These are phyloP conservation scores for Magallana ariakensis DNA, from an alignment of 1,140 invertebrate genomes.

Conservation along the genomic window DNA sequence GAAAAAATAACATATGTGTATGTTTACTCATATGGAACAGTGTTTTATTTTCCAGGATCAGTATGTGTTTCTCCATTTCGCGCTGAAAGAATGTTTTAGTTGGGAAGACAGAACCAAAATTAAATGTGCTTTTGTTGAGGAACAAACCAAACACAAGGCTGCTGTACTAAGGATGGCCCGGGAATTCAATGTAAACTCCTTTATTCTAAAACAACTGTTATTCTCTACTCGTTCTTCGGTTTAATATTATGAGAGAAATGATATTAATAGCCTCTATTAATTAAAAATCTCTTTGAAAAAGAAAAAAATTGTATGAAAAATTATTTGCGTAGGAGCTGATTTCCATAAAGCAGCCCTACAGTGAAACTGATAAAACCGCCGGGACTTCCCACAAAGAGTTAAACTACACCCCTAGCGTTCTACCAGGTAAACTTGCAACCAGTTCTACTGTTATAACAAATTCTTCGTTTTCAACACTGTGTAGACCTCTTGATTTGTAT, in stretches of 20 bases:
- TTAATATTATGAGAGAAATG: too few relatives aligned
- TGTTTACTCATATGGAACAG: too few relatives aligned
- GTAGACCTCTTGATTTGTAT: too few relatives aligned
- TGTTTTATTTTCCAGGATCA: not conserved
- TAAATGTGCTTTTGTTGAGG: not conserved
- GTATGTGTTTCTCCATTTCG: conserved; percentile 21
- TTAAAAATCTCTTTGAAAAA: too few relatives aligned
- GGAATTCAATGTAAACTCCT: not conserved
- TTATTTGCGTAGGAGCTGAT: not conserved
- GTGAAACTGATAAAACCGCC: not conserved
- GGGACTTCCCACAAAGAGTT: not conserved
- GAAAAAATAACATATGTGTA: too few relatives aligned
- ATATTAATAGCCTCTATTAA: too few relatives aligned
- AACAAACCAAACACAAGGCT: not conserved
- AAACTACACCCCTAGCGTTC: not conserved
- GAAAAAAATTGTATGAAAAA: too few relatives aligned
- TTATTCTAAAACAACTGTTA: too few relatives aligned
- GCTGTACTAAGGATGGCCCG: not conserved
- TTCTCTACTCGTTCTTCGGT: too few relatives aligned
- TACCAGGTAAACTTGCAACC: not conserved
- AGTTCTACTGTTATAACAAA: not conserved
- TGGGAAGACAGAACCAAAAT: not conserved
- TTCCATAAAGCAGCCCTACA: not conserved
- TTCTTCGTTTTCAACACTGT: not conserved
- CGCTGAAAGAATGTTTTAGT: not conserved